Percentiles rank a stretch among this genome's conserved stretches.
Evolutionary conservation across 1,140 invertebrate species (phyloP).

Genomic region (Caenorhabditis tropicalis): DNA sequence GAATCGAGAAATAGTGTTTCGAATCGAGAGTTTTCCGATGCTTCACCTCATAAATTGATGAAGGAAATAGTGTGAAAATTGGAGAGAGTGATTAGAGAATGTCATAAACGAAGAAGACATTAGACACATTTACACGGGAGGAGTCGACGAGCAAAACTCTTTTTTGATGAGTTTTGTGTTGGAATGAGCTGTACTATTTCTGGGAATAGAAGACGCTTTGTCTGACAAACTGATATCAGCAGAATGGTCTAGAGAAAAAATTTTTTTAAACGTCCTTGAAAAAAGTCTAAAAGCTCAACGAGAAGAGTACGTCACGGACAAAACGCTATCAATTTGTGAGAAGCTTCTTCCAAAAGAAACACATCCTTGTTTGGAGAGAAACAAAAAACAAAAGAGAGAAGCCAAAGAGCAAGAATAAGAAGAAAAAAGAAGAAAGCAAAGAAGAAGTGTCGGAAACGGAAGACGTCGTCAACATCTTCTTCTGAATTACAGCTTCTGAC

Average conservation of each 20-base stretch:
- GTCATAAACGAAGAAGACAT: constrained; percentile 29
- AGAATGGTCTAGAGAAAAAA: too few relatives aligned
- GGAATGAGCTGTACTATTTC: too few relatives aligned
- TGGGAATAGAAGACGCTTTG: too few relatives aligned
- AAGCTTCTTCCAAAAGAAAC: not conserved
- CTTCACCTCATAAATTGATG: not conserved
- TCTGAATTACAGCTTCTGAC: not conserved
- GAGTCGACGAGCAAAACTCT: too few relatives aligned
- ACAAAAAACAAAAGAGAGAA: not conserved
- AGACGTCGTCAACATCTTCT: not conserved
- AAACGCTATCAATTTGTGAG: not conserved
- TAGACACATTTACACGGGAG: not conserved
- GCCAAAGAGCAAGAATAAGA: not conserved
- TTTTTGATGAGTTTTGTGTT: too few relatives aligned
- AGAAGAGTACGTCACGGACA: too few relatives aligned
- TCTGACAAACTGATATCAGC: too few relatives aligned
- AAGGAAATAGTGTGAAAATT: not conserved
- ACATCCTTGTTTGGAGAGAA: not conserved
- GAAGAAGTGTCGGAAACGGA: not conserved
- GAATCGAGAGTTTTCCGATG: not conserved
- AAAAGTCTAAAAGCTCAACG: too few relatives aligned
- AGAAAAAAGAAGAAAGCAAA: not conserved
- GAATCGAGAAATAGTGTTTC: too few relatives aligned
- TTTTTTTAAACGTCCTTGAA: too few relatives aligned
- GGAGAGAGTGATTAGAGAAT: not conserved